These are phyloP conservation scores for Peromyscus californicus DNA, from an alignment of 2,113 vertebrate species.

Conservation along the genomic window DNA sequence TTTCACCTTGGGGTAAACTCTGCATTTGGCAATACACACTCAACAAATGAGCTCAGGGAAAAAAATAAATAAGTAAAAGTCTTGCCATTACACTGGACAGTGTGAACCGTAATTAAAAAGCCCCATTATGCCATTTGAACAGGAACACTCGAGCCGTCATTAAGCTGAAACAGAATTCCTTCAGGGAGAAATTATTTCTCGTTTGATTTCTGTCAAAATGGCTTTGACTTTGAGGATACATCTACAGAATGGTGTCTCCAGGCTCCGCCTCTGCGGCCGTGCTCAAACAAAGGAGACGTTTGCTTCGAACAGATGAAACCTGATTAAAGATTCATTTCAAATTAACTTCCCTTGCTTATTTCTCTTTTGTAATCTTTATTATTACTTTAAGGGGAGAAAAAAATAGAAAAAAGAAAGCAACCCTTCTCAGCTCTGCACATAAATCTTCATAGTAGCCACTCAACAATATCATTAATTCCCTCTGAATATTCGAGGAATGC, in stretches of 20 bases:
- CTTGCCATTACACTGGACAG: conserved; percentile 83
- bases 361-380: conserved; percentile 86
- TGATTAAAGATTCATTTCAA: conserved; percentile 88
- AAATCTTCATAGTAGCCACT: conserved; percentile 87
- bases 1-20: conserved; percentile 69
- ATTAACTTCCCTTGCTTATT: conserved; percentile 84
- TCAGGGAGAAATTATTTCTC: conserved; percentile 90
- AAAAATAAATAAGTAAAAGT: conserved; percentile 78
- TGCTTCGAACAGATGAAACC: conserved; percentile 84
- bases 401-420: conserved; percentile 25
- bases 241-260: conserved; percentile 85
- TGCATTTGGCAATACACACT: conserved; percentile 74
- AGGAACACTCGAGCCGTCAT: conserved; percentile 87
- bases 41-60: conserved; percentile 82
- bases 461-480: conserved; percentile 86
- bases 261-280: conserved; percentile 82
- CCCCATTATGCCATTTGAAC: conserved; percentile 84
- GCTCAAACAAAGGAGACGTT: conserved; percentile 86
- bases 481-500: conserved; percentile 72
- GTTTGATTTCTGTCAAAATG: conserved; percentile 89
- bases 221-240: conserved; percentile 88
- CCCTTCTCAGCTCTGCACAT: conserved; percentile 84
- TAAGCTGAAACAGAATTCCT: conserved; percentile 88
- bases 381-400: conserved; percentile 80
- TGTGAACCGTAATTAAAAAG: conserved; percentile 83